Conservation (phyloP, 2,113 vertebrate genomes). For the Onychostruthus taczanowskii region DNA sequence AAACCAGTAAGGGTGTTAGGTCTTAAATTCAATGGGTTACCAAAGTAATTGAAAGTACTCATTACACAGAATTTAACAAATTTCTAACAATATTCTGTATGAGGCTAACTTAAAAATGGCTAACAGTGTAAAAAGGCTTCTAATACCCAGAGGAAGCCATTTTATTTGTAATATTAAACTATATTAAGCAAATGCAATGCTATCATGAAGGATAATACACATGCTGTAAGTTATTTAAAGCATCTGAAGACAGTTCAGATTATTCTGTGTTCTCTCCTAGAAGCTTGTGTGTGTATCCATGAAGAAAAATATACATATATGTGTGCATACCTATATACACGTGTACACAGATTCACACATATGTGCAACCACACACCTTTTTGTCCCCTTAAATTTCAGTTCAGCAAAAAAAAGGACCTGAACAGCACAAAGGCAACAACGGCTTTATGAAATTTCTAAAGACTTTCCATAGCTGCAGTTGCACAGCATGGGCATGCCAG, state of each 20-base stretch:
- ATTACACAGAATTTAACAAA: not conserved
- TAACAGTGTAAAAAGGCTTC: not conserved
- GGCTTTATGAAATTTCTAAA: constrained; percentile 1
- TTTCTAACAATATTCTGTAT: not conserved
- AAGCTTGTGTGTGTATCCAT: not conserved
- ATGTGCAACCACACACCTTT: not conserved
- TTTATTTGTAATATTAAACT: constrained; percentile 38
- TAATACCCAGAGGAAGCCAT: constrained; percentile 41
- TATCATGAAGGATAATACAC: not conserved
- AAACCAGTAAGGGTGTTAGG: not conserved
- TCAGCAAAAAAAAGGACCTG: not conserved
- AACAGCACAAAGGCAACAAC: not conserved
- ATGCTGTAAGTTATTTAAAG: not conserved
- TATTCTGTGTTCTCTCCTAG: not conserved
- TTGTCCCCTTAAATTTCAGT: not conserved
- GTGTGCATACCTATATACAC: accelerated
- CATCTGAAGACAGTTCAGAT: not conserved
- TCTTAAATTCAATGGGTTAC: not conserved
- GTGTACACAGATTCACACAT: accelerated
- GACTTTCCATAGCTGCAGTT: not conserved
- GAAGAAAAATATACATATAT: not conserved
- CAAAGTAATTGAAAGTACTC: not conserved
- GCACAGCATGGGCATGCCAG: not conserved
- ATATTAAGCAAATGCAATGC: not conserved
- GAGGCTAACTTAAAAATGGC: constrained; percentile 14